Evolutionary conservation across 1,140 invertebrate genomes (phyloP), one percentile per base, ranked within the genome.

Genomic region (Achatina immaculata): DNA sequence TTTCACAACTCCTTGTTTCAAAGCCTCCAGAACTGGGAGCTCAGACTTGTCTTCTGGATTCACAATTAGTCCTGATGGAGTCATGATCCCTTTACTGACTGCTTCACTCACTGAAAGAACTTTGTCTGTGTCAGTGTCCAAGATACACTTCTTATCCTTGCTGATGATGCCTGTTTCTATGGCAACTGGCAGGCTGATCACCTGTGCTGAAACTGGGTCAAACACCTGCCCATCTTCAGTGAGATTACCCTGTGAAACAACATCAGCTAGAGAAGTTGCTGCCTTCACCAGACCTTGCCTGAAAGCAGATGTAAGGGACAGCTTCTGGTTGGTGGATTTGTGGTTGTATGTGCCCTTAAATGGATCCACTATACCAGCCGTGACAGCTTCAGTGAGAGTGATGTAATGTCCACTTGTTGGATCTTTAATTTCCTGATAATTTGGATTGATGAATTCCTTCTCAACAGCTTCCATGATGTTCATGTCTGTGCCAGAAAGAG

Each of bases 191-290:
- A 99, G 94, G 78, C 94, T 94, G 34, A 97, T 91, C 85, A 95
- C 94, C 9, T 93, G 92, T 81, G 94, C 94, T 84, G 95, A 95
- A 69, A 95, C 93, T 0, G 96, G 95, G 87, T 97, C 96, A 40
- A 94, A 93, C 76, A 99, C 95, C 85, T 93, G 94, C 74, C 95
- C 95, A 81, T 94, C 93, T 73, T 95, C 94, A 38, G 85, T 83
- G 21, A 91, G 71, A 21, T 81, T 73, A 16, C 89, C 89, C 38
- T 86, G 83, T 14, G 76, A 72, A 14, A 90, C 93, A 81, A 95
- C 94, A 85, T 98, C 96, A 91, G 97, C 96, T 9, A 99, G 92
- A 9, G 96, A 96, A 92, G 97, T 94, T 0, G 97, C 97, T 92
- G 96, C 97, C 36, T 94, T 93, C 81, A 99, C 95, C 43, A 96